A percentile compares a stretch with the other conserved stretches of the same genome.
These are phyloP conservation scores for Acrobasis repandana DNA, from an alignment of 2,888 invertebrate species.

Conservation along the genomic window DNA sequence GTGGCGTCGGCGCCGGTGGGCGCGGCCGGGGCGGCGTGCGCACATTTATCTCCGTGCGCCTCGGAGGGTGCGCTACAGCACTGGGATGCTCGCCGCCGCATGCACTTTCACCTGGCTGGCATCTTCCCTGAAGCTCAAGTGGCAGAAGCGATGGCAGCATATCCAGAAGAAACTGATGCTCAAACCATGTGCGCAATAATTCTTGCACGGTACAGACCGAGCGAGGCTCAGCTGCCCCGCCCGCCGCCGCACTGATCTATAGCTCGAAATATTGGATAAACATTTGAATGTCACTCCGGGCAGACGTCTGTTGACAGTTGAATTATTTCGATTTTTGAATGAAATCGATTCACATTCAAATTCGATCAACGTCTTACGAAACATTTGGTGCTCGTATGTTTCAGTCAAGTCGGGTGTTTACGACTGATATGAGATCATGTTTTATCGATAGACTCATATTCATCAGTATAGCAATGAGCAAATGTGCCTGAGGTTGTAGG, in stretches of 20 bases:
- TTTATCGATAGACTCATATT: not conserved
- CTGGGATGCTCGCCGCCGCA: conserved; percentile 87
- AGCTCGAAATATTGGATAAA: not conserved
- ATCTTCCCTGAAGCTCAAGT: conserved; percentile 96
- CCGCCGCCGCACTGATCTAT: conserved; percentile 49
- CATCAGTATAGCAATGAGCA: not conserved
- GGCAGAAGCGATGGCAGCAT: conserved; percentile 92
- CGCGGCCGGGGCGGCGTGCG: conserved; percentile 82
- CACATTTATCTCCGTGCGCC: conserved; percentile 58
- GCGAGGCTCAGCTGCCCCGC: conserved; percentile 55
- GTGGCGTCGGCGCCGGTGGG: conserved; percentile 90
- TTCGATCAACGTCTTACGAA: conserved; percentile 30
- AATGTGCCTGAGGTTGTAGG: conserved; percentile 16
- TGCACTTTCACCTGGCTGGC: conserved; percentile 94
- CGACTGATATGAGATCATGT: not conserved
- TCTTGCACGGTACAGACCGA: conserved; percentile 86
- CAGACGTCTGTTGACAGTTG: conserved; percentile 35
- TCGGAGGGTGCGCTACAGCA: conserved; percentile 75
- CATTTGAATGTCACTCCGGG: not conserved
- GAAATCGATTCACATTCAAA: conserved; percentile 60
- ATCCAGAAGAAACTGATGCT: conserved; percentile 95
- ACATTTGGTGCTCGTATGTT: conserved; percentile 16
- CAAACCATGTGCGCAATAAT: conserved; percentile 95
- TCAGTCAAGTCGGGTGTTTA: conserved; percentile 1
- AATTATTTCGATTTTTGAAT: conserved; percentile 59